These are phyloP conservation scores for Brachyrhaphis roseni DNA, from an alignment of 2,797 vertebrate genomes.

Conservation along the genomic window DNA sequence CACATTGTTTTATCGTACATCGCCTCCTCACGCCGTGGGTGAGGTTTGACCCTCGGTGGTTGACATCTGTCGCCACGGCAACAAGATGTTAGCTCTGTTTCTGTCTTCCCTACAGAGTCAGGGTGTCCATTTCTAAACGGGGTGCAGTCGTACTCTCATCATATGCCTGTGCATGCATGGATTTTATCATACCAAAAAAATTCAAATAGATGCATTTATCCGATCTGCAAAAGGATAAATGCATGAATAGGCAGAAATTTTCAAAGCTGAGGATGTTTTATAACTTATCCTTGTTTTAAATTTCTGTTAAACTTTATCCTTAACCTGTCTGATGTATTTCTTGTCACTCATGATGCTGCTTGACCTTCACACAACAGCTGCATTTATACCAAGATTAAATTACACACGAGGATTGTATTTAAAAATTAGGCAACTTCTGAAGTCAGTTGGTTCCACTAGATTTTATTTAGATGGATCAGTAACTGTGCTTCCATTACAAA, in stretches of 20 bases:
- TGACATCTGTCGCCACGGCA: constrained; percentile 58
- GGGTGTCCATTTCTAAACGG: constrained; percentile 53
- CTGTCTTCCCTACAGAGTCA: background rate
- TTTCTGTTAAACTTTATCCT: background rate
- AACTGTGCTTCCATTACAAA: no score
- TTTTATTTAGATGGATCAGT: background rate
- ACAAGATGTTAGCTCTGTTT: constrained; percentile 49
- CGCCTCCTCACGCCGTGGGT: constrained; percentile 18
- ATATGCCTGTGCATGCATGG: constrained; percentile 12
- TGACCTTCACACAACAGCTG: background rate
- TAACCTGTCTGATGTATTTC: background rate
- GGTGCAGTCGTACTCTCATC: constrained; percentile 20
- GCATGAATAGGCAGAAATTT: background rate
- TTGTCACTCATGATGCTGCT: background rate
- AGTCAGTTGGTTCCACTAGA: background rate
- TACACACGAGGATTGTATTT: background rate
- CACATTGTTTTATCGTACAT: constrained; percentile 24
- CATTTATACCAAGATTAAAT: background rate
- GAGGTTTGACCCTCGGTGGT: constrained; percentile 45
- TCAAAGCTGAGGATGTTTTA: background rate
- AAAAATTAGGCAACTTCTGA: background rate
- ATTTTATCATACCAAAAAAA: background rate
- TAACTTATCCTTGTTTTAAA: background rate
- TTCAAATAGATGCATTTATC: background rate
- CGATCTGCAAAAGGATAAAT: background rate